Percentiles rank a stretch among this genome's conserved stretches.
phyloP scores from a whole-genome alignment of 2,113 vertebrate genomes.

The Vulpes vulpes region DNA sequence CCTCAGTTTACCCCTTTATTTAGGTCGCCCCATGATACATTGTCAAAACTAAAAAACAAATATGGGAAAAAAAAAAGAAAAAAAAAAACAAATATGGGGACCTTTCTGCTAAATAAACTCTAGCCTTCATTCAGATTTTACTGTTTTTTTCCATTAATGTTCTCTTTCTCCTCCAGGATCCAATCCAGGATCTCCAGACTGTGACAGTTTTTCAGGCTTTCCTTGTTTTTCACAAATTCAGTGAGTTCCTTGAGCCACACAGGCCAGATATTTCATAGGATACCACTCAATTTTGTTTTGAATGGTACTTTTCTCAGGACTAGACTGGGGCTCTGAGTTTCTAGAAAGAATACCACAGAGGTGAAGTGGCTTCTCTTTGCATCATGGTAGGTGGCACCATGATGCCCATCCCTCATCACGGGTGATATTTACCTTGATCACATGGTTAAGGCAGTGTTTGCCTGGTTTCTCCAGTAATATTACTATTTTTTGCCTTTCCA shows the following conservation, averaged over 20 bases:
- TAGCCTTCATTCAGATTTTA: background rate
- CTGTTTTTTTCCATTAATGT: background rate
- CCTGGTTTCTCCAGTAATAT: background rate
- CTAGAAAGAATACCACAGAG: background rate
- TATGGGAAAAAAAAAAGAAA: no score
- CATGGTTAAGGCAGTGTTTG: background rate
- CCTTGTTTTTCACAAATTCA: background rate
- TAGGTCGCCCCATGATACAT: background rate
- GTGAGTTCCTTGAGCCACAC: background rate
- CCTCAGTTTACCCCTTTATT: background rate
- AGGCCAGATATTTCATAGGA: background rate
- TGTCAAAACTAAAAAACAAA: conserved; percentile 32
- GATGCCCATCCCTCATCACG: background rate
- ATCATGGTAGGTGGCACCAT: background rate
- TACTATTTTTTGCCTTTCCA: background rate
- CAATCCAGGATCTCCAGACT: background rate
- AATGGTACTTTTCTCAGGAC: background rate
- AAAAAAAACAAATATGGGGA: background rate
- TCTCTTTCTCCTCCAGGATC: background rate
- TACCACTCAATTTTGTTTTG: background rate
- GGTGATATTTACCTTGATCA: background rate
- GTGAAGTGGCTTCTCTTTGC: background rate
- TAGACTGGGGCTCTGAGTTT: background rate
- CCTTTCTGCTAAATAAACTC: background rate
- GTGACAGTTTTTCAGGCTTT: background rate